Conservation (phyloP, 1,140 invertebrate genomes). For the Euborellia annulipes region DNA sequence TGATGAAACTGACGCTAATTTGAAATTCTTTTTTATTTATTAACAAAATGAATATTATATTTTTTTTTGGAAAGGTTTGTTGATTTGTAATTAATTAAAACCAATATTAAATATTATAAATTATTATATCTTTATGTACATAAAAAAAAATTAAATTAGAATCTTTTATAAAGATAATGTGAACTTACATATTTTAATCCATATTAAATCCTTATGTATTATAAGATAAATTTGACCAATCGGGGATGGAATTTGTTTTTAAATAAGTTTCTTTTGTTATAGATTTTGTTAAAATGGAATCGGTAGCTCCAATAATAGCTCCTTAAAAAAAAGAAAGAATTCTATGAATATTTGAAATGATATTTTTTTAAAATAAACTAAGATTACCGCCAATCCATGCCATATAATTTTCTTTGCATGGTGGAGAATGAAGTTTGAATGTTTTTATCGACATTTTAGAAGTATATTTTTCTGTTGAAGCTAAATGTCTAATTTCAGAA, state of each 20-base stretch:
- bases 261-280: slow-evolving; percentile 59
- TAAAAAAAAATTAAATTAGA: no score
- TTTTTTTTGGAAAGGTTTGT: no score
- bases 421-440: slow-evolving; percentile 64
- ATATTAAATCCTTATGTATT: slow-evolving; percentile 22
- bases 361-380: slow-evolving; percentile 1
- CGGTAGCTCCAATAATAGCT: slow-evolving; percentile 68
- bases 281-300: slow-evolving; percentile 53
- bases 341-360: slow-evolving; percentile 7
- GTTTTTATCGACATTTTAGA: slow-evolving; percentile 42
- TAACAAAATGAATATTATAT: no score
- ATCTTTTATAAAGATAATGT: no score
- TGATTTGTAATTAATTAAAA: no score
- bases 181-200: no score
- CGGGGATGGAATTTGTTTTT: slow-evolving; percentile 49
- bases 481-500: slow-evolving; percentile 49
- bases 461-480: slow-evolving; percentile 44
- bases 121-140: no score
- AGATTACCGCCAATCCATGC: slow-evolving; percentile 63
- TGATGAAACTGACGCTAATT: no score
- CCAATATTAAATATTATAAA: no score
- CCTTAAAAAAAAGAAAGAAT: slow-evolving; percentile 32
- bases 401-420: slow-evolving; percentile 68
- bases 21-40: no score
- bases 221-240: slow-evolving; percentile 64